These are phyloP conservation scores for Drosophila quasianomalipes DNA, from an alignment of 2,888 invertebrate species.

Conservation along the genomic window DNA sequence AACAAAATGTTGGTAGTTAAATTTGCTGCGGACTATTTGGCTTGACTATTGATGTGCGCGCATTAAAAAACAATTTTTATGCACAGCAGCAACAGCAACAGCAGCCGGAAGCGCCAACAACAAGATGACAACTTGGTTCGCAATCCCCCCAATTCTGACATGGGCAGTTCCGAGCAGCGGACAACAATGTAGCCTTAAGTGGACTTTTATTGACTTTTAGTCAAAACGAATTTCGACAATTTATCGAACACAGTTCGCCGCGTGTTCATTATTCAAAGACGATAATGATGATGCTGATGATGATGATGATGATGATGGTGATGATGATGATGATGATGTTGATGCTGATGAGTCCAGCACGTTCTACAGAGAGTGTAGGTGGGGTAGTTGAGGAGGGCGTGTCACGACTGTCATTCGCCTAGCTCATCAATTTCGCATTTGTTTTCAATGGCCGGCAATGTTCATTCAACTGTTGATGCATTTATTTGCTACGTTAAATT, in stretches of 20 bases:
- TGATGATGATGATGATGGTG: constrained; percentile 20
- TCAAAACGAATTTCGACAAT: constrained; percentile 81
- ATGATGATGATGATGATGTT: constrained; percentile 29
- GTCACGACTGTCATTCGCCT: constrained; percentile 65
- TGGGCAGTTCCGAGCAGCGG: constrained; percentile 45
- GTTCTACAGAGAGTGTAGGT: constrained; percentile 7
- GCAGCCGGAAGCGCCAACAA: constrained; percentile 29
- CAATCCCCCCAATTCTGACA: constrained; percentile 8
- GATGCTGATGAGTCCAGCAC: constrained; percentile 40
- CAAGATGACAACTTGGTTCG: constrained; percentile 32
- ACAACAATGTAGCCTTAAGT: constrained; percentile 80
- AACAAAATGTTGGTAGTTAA: constrained; percentile 72
- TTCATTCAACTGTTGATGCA: constrained; percentile 69
- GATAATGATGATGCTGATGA: constrained; percentile 26
- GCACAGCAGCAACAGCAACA: constrained; percentile 48
- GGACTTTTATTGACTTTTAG: constrained; percentile 81
- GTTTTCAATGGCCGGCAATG: constrained; percentile 62
- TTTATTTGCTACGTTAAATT: constrained; percentile 47
- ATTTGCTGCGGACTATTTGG: constrained; percentile 78
- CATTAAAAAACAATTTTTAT: constrained; percentile 81
- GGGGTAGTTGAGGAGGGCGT: constrained; percentile 39
- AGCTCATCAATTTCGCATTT: constrained; percentile 80
- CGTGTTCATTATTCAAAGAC: constrained; percentile 74
- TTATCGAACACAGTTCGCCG: constrained; percentile 73
- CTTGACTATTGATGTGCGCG: constrained; percentile 79